Evolutionary conservation across 2,113 vertebrate genomes (phyloP), one percentile per base, ranked within the genome.

Genomic region (Chinchilla lanigera): DNA sequence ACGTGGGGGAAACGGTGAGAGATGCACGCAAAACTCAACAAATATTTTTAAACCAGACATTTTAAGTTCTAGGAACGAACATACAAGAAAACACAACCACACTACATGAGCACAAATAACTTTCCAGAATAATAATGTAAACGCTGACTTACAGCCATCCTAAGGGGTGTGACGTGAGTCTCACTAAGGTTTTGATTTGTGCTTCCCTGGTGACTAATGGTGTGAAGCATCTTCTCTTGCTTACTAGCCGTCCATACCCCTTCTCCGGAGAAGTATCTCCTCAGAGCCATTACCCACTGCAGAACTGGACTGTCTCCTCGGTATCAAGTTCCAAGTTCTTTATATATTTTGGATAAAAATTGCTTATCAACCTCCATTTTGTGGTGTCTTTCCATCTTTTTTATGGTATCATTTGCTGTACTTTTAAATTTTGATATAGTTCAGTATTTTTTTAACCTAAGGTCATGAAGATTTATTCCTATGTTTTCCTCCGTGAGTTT

Each of bases 381-480:
- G n/a, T 92, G 65, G 35, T 80, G n/a, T 52, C 47, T 78, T 93
- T 88, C 89, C 9, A n/a, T 16, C 50, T 60, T 77, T 35, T 77
- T 94, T 19, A 96, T 83, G 73, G 16, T 47, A 86, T 65, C 58
- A 47, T 90, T 94, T 96, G 19, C 24, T 35, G 13, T 3, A 63
- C 1, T 50, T 93, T 86, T 90, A 71, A 69, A 87, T 60, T 90
- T 84, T 71, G 30, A 88, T 65, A 41, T 47, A 75, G n/a, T 58
- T 83, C 71, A 85, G 1, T 89, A 50, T 80, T 85, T 89, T 80
- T 69, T 89, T 77, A 61, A 60, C 26, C 35, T 73, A 65, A 41
- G 5, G 67, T 90, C 67, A 87, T 78, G 35, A 81, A 94, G n/a
- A 63, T 92, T 78, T 96, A 94, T 1, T 96, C 41, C 58, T 81